Conservation (phyloP, 2,888 invertebrate species). For the Cremastinae sp. region DNA sequence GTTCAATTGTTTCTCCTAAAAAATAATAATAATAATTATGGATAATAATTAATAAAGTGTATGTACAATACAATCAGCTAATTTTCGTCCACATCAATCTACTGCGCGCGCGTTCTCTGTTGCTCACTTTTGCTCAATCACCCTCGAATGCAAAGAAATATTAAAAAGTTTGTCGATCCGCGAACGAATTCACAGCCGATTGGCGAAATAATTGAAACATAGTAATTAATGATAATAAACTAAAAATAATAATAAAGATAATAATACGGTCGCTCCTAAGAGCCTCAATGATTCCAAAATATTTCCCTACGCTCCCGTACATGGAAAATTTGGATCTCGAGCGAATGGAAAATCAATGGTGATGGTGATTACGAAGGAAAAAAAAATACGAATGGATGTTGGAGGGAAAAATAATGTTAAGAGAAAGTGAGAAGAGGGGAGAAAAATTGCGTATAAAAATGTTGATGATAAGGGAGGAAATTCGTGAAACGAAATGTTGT, state of each 20-base stretch:
- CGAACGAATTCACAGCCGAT: slow-evolving; percentile 42
- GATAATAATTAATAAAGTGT: slow-evolving; percentile 34
- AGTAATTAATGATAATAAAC: too few relatives aligned
- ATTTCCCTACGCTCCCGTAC: not conserved
- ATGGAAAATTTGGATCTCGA: slow-evolving; percentile 8
- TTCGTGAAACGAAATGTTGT: too few relatives aligned
- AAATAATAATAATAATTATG: slow-evolving; percentile 13
- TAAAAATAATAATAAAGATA: slow-evolving; percentile 16
- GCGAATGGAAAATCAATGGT: slow-evolving; percentile 27
- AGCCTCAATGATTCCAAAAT: not conserved
- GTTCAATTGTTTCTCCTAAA: slow-evolving; percentile 38
- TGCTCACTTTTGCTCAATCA: slow-evolving; percentile 1
- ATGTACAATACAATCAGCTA: slow-evolving; percentile 50
- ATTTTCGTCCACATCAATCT: slow-evolving; percentile 24
- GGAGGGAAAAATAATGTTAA: not conserved
- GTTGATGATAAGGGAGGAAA: not conserved
- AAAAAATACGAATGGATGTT: slow-evolving; percentile 5
- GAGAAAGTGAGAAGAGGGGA: too few relatives aligned
- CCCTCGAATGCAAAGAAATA: not conserved
- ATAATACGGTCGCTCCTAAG: slow-evolving; percentile 33
- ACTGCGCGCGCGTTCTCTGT: slow-evolving; percentile 14
- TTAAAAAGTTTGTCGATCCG: slow-evolving; percentile 8
- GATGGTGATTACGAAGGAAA: slow-evolving; percentile 27
- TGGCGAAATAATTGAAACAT: slow-evolving; percentile 18
- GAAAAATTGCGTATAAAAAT: too few relatives aligned